These are phyloP conservation scores for Leptatherina wallacei DNA, from an alignment of 2,797 vertebrate species.

Conservation along the genomic window DNA sequence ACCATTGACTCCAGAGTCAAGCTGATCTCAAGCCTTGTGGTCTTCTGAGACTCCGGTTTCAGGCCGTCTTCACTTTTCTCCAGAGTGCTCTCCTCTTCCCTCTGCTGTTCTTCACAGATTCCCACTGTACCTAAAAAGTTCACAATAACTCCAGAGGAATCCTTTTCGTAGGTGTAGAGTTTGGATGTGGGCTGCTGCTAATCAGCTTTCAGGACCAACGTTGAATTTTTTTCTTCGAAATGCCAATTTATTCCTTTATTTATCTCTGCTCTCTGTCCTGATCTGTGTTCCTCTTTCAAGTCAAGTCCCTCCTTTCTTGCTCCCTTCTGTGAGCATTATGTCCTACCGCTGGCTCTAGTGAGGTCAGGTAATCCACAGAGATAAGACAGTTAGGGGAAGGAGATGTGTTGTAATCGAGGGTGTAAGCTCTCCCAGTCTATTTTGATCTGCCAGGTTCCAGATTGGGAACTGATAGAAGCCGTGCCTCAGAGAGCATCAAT, in stretches of 20 bases:
- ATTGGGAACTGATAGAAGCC: neutral
- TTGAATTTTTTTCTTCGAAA: neutral
- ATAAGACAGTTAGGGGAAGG: constrained; percentile 49
- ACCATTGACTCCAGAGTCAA: constrained; percentile 65
- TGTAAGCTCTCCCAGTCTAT: constrained; percentile 47
- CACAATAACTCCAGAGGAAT: neutral
- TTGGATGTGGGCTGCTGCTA: neutral
- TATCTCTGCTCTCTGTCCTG: neutral
- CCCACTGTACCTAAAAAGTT: neutral
- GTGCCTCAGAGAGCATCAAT: neutral
- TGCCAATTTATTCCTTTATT: neutral
- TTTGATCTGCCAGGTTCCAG: constrained; percentile 37
- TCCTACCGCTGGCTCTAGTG: constrained; percentile 29
- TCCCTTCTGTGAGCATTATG: constrained; percentile 11
- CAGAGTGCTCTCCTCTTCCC: constrained; percentile 20
- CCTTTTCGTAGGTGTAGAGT: neutral
- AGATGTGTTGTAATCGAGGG: constrained; percentile 26
- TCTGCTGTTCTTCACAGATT: neutral
- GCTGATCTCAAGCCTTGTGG: constrained; percentile 50
- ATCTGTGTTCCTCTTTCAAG: neutral
- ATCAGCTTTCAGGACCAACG: neutral
- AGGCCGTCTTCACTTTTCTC: constrained; percentile 32
- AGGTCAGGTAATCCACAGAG: constrained; percentile 65
- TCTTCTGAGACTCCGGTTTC: constrained; percentile 22
- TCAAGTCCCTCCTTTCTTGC: constrained; percentile 14